Evolutionary conservation across 2,113 vertebrate species (phyloP), one percentile per base, ranked within the genome.

Genomic region (Spea bombifrons): DNA sequence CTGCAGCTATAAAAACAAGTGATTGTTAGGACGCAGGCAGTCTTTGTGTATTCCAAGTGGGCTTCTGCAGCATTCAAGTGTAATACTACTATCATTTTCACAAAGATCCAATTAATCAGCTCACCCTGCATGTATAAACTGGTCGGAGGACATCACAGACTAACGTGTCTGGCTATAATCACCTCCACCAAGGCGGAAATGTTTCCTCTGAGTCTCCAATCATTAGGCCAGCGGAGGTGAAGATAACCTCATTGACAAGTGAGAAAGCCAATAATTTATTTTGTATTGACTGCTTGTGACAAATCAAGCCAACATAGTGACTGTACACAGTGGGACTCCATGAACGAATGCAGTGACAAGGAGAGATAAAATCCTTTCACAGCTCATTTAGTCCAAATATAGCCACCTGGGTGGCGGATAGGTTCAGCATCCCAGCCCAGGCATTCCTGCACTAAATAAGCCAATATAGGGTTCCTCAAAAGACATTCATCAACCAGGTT

Each of bases 351-450:
- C 85, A 86, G 92, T 69, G 89, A 93, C 91, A 90, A 90, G 92
- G 91, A 92, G 92, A 90, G 92, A 93, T 90, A 90, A 94, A 94
- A 91, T 74, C 90, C 92, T 93, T 96, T 97, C 96, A 97, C 95
- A 96, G 94, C 93, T 96, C 94, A 96, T 97, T 98, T 97, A 97
- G 93, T 87, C 93, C 93, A 93, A 95, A 95, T 96, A 90, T 90
- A 94, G 93, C 94, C 94, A 95, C 95, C 94, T 96, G 95, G 94
- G 93, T 96, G 93, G 94, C 92, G 95, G 93, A 94, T 93, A 73
- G 46, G 91, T 94, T 95, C 92, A 92, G 91, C 84, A 82, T 91
- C 91, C 85, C 86, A 89, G 88, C 91, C 93, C 90, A 92, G 91
- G 91, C 90, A 91, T 94, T 95, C 91, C 88, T 78, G 89, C 88